These are phyloP conservation scores for Therioaphis trifolii DNA, from an alignment of 2,888 invertebrate genomes.

Conservation along the genomic window DNA sequence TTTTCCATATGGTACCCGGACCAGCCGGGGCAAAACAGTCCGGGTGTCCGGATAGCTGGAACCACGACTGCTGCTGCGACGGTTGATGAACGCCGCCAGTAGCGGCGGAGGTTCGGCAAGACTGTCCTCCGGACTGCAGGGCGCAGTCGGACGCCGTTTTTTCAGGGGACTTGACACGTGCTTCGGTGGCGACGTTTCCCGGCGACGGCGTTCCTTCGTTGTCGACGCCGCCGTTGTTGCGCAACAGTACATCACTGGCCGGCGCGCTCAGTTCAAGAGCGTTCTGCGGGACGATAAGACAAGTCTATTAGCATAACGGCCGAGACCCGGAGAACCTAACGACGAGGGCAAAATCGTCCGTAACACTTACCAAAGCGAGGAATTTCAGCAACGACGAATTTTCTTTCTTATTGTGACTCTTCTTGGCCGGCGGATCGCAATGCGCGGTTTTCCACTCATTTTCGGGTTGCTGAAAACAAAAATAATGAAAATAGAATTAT, in stretches of 20 bases:
- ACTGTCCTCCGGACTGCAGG: constrained; percentile 68
- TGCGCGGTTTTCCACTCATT: constrained; percentile 55
- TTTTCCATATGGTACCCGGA: constrained; percentile 93
- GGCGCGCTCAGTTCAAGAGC: constrained; percentile 91
- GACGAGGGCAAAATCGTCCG: not conserved
- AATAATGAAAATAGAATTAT: not conserved
- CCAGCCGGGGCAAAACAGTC: constrained; percentile 93
- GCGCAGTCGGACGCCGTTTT: not conserved
- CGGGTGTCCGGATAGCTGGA: constrained; percentile 92
- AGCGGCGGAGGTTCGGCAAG: constrained; percentile 63
- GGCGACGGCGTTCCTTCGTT: too few relatives aligned
- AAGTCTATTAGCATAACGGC: too few relatives aligned
- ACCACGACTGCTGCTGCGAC: constrained; percentile 73
- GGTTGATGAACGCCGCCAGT: constrained; percentile 11
- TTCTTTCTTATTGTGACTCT: constrained; percentile 68
- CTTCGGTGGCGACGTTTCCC: not conserved
- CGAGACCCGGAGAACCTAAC: too few relatives aligned
- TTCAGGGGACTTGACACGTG: not conserved
- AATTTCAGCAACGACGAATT: constrained; percentile 76
- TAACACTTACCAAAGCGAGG: constrained; percentile 70
- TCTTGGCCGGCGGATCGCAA: constrained; percentile 58
- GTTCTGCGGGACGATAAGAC: constrained; percentile 75
- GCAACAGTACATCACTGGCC: constrained; percentile 84
- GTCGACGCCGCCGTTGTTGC: constrained; percentile 64
- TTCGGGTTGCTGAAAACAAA: constrained; percentile 62